These are phyloP conservation scores for Hemithea aestivaria DNA, from an alignment of 2,888 invertebrate genomes.

Conservation along the genomic window DNA sequence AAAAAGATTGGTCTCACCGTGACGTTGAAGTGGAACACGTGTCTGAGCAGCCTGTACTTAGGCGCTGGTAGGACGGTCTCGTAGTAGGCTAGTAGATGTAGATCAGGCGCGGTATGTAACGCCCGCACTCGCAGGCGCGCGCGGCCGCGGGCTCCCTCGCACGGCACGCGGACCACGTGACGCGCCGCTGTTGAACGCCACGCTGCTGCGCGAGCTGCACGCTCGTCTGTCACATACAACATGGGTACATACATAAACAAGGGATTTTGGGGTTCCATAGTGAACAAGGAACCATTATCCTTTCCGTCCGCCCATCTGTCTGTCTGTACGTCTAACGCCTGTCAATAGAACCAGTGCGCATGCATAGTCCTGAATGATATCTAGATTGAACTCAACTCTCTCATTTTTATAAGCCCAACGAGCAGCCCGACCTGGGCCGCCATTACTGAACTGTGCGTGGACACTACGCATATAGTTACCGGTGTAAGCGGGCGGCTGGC, in stretches of 20 bases:
- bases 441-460: neutral
- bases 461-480: conserved; percentile 36
- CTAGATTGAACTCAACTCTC: no score
- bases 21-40: conserved; percentile 54
- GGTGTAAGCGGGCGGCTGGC: conserved; percentile 68
- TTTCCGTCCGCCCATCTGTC: no score
- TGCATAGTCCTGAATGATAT: no score
- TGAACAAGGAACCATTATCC: no score
- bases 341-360: no score
- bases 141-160: conserved; percentile 53
- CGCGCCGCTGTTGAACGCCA: conserved; percentile 42
- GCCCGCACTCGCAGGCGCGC: conserved; percentile 40
- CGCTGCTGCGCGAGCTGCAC: conserved; percentile 46
- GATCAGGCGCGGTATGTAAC: conserved; percentile 30
- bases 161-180: conserved; percentile 38
- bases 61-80: conserved; percentile 45
- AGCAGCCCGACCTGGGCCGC: no score
- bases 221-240: conserved; percentile 50
- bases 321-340: no score
- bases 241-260: neutral
- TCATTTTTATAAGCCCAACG: no score
- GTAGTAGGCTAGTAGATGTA: conserved; percentile 60
- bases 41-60: conserved; percentile 52
- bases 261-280: no score
- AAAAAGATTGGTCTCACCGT: no score